Percentiles rank a stretch among this genome's conserved stretches.
Conservation (phyloP, 2,797 vertebrate genomes). For the Decapterus maruadsi region DNA sequence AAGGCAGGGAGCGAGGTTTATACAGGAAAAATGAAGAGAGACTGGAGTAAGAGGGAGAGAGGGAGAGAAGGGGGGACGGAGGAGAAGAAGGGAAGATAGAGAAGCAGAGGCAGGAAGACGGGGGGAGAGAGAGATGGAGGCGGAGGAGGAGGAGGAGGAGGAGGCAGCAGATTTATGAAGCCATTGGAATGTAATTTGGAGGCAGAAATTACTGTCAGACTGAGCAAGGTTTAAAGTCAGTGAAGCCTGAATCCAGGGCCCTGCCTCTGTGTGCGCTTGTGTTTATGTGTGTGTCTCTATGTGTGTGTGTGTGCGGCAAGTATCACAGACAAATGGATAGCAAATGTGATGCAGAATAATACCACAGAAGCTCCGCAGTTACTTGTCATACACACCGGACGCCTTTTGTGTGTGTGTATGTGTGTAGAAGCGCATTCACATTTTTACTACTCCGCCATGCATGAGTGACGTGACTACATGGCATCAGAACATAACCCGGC, state of each 20-base stretch:
- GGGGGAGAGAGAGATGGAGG: conserved; percentile 62
- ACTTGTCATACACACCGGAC: conserved; percentile 58
- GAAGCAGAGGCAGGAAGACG: conserved; percentile 74
- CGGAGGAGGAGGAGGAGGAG: conserved; percentile 75
- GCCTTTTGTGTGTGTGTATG: conserved; percentile 3
- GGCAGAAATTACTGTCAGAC: conserved; percentile 89
- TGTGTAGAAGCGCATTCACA: background rate
- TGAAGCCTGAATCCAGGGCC: conserved; percentile 83
- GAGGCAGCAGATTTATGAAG: conserved; percentile 89
- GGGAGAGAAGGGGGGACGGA: conserved; percentile 25
- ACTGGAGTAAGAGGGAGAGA: conserved; percentile 64
- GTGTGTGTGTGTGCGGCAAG: conserved; percentile 43
- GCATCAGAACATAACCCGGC: conserved; percentile 69
- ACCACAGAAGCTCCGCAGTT: conserved; percentile 58
- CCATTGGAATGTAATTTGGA: conserved; percentile 91
- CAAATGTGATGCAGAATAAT: conserved; percentile 78
- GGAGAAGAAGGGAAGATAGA: conserved; percentile 70
- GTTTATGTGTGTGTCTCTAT: conserved; percentile 41
- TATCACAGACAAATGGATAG: conserved; percentile 74
- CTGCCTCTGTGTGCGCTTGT: conserved; percentile 52
- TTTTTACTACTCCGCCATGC: conserved; percentile 62
- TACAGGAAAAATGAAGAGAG: conserved; percentile 72
- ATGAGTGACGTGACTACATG: conserved; percentile 65
- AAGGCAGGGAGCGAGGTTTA: conserved; percentile 42
- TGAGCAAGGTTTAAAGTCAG: conserved; percentile 87